Base-by-base conservation (phyloP, 2,888 invertebrate species). In the Ormyrus pomaceus region DNA sequence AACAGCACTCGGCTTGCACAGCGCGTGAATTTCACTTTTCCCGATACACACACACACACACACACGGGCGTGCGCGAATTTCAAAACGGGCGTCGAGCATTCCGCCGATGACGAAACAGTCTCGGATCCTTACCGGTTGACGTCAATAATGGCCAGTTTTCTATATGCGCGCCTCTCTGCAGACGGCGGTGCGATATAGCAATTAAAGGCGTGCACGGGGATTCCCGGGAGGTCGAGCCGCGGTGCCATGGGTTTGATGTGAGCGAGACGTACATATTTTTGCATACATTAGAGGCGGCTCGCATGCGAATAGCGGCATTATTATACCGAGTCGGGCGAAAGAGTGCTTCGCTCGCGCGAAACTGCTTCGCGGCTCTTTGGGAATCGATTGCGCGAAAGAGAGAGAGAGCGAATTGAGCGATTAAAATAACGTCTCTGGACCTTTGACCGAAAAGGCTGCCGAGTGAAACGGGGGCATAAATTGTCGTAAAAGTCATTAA, bases 141-240 rank as follows among this genome's bases (percentile, higher is more conserved):
- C 72, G 77, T 77, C 77, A 77, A 64, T 77, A 77, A 77, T 77
- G 45, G 77, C 48, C 48, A n/a, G 70, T 62, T 70, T 77, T 77
- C 62, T 62, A 10, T 64, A 6, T 5, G 13, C 7, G 19, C 55
- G 7, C 19, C 48, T 50, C 48, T 34, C 19, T 19, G 50, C 8
- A 19, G 46, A 19, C 50, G 70, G 53, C 13, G 51, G 51, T 61
- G 34, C 61, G n/a, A 53, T 11, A 8, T n/a, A 64, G 59, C 19
- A 58, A 65, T 48, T 74, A 71, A 51, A 59, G 7, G 7, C 10
- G 64, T 6, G 61, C 50, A 19, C 4, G n/a, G 70, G 45, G 10
- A 77, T 77, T 77, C 58, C 70, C 70, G 50, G 64, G 69, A 70
- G 50, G 62, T 64, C 58, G 64, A 51, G 5, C 56, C 48, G 34